A percentile compares a stretch with the other conserved stretches of the same genome.
These are phyloP conservation scores for Hydrophis major DNA, from an alignment of 2,797 vertebrate species.

Conservation along the genomic window DNA sequence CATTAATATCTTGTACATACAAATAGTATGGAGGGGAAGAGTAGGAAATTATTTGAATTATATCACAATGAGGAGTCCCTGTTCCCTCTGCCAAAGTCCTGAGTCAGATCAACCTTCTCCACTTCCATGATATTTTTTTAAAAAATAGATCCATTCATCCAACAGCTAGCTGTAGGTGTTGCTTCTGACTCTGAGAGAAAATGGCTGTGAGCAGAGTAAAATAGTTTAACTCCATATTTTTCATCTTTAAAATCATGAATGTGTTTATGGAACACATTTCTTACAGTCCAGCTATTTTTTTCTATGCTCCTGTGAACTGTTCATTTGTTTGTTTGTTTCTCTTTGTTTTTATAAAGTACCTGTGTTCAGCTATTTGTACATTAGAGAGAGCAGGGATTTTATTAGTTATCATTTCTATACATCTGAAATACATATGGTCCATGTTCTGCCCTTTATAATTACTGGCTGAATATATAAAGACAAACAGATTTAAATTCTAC, in stretches of 20 bases:
- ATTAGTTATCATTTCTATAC: conserved; percentile 13
- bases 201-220: neutral
- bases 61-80: neutral
- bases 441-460: no score
- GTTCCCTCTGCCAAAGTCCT: neutral
- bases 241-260: neutral
- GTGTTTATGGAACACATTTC: neutral
- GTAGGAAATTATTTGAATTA: neutral
- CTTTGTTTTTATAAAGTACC: neutral
- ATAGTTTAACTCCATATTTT: neutral
- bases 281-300: conserved; percentile 1
- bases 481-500: no score
- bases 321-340: neutral
- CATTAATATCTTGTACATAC: neutral
- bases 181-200: neutral
- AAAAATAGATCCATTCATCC: neutral
- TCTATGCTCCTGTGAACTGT: neutral
- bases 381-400: neutral
- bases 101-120: neutral
- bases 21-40: no score
- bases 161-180: neutral
- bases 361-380: neutral
- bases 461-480: no score
- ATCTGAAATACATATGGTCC: neutral
- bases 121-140: neutral